Evolutionary conservation across 2,888 invertebrate genomes (phyloP).

Genomic region (Elysia crispata): DNA sequence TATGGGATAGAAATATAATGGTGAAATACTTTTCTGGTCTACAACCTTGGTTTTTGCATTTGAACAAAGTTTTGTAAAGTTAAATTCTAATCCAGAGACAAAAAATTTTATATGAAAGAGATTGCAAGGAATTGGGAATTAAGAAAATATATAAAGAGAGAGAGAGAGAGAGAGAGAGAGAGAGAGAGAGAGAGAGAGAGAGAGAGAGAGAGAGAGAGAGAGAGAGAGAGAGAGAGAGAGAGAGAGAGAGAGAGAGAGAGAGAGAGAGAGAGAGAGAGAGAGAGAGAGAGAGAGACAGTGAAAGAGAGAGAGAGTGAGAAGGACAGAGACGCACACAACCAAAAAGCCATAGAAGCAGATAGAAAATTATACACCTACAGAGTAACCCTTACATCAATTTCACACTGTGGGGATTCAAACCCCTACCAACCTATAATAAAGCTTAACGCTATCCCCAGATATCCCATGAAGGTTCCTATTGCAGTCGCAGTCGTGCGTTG

Average conservation of each 20-base stretch:
- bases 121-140: no score
- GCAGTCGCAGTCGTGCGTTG: background rate
- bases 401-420: no score
- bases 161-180: no score
- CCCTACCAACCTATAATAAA: background rate
- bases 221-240: slow-evolving; percentile 17
- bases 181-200: no score
- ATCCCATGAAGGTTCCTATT: background rate
- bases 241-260: slow-evolving; percentile 12
- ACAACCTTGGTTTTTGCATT: no score
- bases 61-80: no score
- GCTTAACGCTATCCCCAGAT: background rate
- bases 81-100: no score
- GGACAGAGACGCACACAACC: slow-evolving; percentile 14
- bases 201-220: slow-evolving; percentile 6
- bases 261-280: slow-evolving; percentile 18
- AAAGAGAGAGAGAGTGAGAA: slow-evolving; percentile 1
- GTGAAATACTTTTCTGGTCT: no score
- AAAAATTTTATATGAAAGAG: no score
- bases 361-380: slow-evolving; percentile 2
- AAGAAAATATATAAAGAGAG: no score
- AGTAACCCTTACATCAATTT: slow-evolving; percentile 5
- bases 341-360: slow-evolving; percentile 20
- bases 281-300: slow-evolving; percentile 16
- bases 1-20: background rate